Percentiles rank a stretch among this genome's conserved stretches.
phyloP scores from a whole-genome alignment of 2,113 vertebrate genomes.

The Erpornis zantholeuca region DNA sequence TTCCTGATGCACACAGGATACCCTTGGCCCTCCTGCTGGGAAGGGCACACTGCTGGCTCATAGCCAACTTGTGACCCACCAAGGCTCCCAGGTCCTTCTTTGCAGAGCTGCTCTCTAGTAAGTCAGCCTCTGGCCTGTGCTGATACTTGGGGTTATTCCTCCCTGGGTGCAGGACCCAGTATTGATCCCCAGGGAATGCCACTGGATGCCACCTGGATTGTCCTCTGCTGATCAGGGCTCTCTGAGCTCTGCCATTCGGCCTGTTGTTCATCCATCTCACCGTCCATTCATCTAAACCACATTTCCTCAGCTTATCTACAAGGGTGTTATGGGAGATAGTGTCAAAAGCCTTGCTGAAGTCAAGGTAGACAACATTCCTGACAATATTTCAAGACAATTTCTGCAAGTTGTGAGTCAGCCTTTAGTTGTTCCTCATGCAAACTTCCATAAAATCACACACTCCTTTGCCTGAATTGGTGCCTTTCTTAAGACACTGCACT shows the following conservation, averaged over 20 bases:
- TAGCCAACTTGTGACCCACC: neutral
- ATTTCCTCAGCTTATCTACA: neutral
- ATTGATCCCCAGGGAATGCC: fast-evolving
- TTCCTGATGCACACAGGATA: fast-evolving
- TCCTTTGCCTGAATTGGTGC: neutral
- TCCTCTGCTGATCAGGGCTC: neutral
- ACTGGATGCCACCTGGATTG: neutral
- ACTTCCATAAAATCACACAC: neutral
- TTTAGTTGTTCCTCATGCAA: neutral
- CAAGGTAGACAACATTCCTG: neutral
- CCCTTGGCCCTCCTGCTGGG: neutral
- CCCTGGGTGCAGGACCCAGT: neutral
- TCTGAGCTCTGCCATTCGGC: neutral
- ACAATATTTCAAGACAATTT: neutral
- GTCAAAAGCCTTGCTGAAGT: neutral
- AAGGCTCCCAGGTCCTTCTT: neutral
- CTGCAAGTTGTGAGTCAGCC: neutral
- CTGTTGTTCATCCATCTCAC: neutral
- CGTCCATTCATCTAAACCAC: neutral
- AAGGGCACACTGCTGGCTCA: neutral
- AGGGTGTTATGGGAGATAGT: neutral
- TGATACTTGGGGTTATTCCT: neutral
- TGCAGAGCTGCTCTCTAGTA: neutral
- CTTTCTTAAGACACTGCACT: neutral
- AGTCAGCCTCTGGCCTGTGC: neutral